Evolutionary conservation across 2,113 vertebrate genomes (phyloP), one percentile per base, ranked within the genome.

Genomic region (Girardinichthys multiradiatus): DNA sequence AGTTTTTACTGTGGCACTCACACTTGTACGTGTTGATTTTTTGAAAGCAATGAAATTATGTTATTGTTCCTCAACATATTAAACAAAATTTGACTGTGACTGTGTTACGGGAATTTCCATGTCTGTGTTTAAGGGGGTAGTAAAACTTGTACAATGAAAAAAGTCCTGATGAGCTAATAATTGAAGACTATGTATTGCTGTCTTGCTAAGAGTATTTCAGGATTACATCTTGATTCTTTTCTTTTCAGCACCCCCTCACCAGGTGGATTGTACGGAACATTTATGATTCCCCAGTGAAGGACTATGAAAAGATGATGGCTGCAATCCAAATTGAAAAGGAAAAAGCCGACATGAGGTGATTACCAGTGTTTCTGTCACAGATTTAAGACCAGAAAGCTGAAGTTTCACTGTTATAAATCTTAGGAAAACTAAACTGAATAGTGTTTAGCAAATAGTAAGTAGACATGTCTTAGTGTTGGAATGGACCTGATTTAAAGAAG

Each of bases 271-370:
- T 91, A 27, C 91, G 94, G 51, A 90, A 90, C 67, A 0, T 97
- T 0, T 94, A 86, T 28, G 95, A 98, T 30, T 69, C 93, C 28
- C 97, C 96, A 30, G 96, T 95, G 79, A 97, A 98, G 87, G 73
- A 95, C 60, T 99, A 99, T 72, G 98, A 99, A 87, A 98, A 95
- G 85, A 81, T 94, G 83, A 89, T 99, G 96, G 95, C 96, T 64
- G 4, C 93, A 35, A 66, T 99, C 74, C 84, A 96, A 0, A 35
- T 89, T 0, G 96, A 99, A 89, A 39, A 89, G 0, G 95, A 93
- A 75, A 99, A 98, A 89, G 57, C 81, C 67, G 91, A 96, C 1
- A 35, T 97, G 92, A 95, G 97, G 97, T 97, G 90, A 76, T 72
- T 74, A 37, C 11, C 21, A 0, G 12, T 54, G 58, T 67, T 57